These are phyloP conservation scores for Yasuhikotakia modesta DNA, from an alignment of 2,797 vertebrate species.

Conservation along the genomic window DNA sequence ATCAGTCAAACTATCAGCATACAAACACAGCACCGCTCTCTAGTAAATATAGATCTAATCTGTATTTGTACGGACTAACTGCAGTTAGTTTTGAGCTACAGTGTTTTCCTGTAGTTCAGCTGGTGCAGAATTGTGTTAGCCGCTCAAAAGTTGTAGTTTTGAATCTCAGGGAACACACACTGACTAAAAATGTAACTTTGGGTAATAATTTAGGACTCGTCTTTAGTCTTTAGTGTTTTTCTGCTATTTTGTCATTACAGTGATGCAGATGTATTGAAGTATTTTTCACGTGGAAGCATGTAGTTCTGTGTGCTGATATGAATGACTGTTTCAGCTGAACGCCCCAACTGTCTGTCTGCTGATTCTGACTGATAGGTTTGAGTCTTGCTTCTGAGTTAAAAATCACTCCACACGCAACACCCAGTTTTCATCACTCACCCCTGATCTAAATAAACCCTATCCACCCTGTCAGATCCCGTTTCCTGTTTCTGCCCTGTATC, in stretches of 20 bases:
- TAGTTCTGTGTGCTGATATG: constrained; percentile 25
- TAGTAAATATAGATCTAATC: not conserved
- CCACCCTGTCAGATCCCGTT: not conserved
- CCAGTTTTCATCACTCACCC: constrained; percentile 4
- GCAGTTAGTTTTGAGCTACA: too few species aligned
- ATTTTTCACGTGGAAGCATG: not conserved
- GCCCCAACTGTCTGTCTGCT: constrained; percentile 9
- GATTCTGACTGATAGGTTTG: constrained; percentile 53
- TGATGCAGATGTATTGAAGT: not conserved
- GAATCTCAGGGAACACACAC: too few species aligned
- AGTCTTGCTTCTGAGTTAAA: constrained; percentile 34
- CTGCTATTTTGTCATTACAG: not conserved
- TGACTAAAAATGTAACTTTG: too few species aligned
- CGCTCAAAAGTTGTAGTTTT: too few species aligned
- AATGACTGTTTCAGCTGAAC: constrained; percentile 39
- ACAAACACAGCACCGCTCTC: not conserved
- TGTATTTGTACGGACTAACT: too few species aligned
- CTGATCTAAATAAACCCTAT: constrained; percentile 11
- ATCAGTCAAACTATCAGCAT: constrained; percentile 28
- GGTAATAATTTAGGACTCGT: not conserved
- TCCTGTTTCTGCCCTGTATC: constrained; percentile 10
- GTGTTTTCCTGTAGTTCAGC: too few species aligned
- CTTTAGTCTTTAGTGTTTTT: too few species aligned
- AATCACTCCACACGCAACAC: constrained; percentile 62
- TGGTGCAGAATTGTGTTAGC: too few species aligned